These are phyloP conservation scores for Diaphora mendica DNA, from an alignment of 2,888 invertebrate genomes.

Conservation along the genomic window DNA sequence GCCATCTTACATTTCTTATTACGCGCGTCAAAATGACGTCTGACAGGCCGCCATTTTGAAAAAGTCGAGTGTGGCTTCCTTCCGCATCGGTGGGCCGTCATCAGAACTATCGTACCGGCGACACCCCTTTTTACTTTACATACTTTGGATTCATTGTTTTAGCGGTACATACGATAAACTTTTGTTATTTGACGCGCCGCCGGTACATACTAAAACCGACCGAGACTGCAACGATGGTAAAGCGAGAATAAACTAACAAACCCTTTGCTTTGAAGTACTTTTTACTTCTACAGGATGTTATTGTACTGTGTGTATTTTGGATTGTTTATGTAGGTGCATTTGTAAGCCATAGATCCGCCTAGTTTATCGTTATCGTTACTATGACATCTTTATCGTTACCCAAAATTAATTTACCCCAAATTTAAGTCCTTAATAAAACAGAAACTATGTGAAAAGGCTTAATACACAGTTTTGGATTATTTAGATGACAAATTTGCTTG, in stretches of 20 bases:
- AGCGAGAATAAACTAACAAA: constrained; percentile 55
- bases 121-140: constrained; percentile 84
- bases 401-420: no score
- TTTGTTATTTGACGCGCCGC: constrained; percentile 76
- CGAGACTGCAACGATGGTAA: constrained; percentile 57
- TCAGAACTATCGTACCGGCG: constrained; percentile 80
- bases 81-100: constrained; percentile 82
- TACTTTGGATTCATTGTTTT: constrained; percentile 85
- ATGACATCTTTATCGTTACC: background rate
- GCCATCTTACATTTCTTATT: constrained; percentile 82
- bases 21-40: constrained; percentile 76
- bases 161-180: constrained; percentile 79
- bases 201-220: constrained; percentile 62
- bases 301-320: background rate
- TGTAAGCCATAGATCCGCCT: background rate
- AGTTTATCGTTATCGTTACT: background rate
- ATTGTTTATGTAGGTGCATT: background rate
- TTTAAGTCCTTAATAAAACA: no score
- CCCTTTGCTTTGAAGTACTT: constrained; percentile 48
- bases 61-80: constrained; percentile 84
- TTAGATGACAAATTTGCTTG: no score
- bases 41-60: constrained; percentile 85
- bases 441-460: no score
- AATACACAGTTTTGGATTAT: no score
- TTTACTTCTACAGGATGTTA: constrained; percentile 36